These are phyloP conservation scores for Opisthograptis luteolata DNA, from an alignment of 2,888 invertebrate species.

Conservation along the genomic window DNA sequence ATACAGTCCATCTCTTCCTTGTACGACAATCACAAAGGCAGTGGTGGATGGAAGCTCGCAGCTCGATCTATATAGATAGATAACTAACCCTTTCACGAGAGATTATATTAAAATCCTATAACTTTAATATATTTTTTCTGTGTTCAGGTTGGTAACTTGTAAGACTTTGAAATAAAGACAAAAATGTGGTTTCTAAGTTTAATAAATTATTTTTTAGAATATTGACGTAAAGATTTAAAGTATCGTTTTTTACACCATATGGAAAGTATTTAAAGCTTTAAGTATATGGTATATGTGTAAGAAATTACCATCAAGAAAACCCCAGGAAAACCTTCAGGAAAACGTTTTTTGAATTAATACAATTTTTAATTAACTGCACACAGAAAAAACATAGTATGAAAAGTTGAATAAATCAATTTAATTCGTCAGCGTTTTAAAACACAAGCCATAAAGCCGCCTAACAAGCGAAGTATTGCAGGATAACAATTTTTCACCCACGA, in stretches of 20 bases:
- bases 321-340: too few species aligned
- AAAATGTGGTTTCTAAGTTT: too few species aligned
- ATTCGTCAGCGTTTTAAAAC: not conserved
- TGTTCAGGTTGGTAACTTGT: too few species aligned
- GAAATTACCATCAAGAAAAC: too few species aligned
- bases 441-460: not conserved
- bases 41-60: slow-evolving; percentile 30
- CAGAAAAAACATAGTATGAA: too few species aligned
- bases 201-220: too few species aligned
- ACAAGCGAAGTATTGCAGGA: not conserved
- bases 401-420: not conserved
- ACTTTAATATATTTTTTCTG: not conserved
- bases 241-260: too few species aligned
- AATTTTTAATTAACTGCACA: too few species aligned
- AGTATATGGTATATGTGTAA: not conserved
- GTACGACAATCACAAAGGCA: slow-evolving; percentile 40
- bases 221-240: too few species aligned
- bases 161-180: too few species aligned
- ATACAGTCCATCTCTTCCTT: slow-evolving; percentile 37
- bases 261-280: too few species aligned
- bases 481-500: not conserved
- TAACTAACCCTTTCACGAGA: slow-evolving; percentile 26
- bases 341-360: too few species aligned
- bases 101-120: not conserved
- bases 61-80: slow-evolving; percentile 24